Percentiles rank a stretch among this genome's conserved stretches.
phyloP scores from a whole-genome alignment of 2,797 vertebrate species.

The Pelochelys cantorii region DNA sequence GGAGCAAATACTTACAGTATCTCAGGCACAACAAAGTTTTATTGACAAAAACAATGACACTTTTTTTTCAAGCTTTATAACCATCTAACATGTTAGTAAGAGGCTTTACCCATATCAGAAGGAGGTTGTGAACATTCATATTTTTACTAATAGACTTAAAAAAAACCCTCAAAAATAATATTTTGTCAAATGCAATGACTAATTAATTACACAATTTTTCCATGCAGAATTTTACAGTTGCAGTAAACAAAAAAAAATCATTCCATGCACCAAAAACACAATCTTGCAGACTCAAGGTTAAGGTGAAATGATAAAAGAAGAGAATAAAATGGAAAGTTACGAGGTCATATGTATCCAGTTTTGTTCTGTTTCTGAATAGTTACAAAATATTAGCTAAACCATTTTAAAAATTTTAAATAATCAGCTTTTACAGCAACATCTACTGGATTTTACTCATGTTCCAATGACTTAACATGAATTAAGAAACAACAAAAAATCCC shows the following conservation, averaged over 20 bases:
- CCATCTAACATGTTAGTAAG: background rate
- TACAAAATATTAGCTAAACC: background rate
- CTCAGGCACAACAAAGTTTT: background rate
- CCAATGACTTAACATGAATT: slow-evolving; percentile 32
- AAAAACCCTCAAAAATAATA: background rate
- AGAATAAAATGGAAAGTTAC: background rate
- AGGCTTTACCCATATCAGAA: background rate
- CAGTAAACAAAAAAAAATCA: background rate
- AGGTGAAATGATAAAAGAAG: background rate
- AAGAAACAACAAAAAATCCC: slow-evolving; percentile 33
- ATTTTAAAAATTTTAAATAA: background rate
- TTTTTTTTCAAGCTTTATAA: background rate
- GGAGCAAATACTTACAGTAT: background rate
- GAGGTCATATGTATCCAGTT: background rate
- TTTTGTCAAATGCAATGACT: background rate
- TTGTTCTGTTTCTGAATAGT: background rate
- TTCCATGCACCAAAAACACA: background rate
- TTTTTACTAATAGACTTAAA: background rate
- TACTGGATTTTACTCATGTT: background rate
- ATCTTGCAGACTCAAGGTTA: background rate
- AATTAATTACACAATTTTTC: background rate
- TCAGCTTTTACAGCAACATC: background rate
- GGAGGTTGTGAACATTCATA: background rate
- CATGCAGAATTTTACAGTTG: background rate
- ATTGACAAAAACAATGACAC: background rate